Base-by-base conservation (phyloP, 1,140 invertebrate species). In the Apis dorsata region DNA sequence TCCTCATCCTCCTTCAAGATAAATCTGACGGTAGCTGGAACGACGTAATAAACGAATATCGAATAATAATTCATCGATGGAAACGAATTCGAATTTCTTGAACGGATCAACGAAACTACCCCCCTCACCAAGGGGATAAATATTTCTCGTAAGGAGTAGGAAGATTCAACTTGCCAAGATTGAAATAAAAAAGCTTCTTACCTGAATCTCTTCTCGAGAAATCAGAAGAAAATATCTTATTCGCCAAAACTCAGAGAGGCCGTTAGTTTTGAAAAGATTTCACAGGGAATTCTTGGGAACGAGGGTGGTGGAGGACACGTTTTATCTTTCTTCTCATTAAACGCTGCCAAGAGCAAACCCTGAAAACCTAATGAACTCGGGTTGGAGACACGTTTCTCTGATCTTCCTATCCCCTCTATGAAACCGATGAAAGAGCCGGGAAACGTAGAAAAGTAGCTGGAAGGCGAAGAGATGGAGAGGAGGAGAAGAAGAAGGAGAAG, bases 401-500 rank as follows among this genome's bases (percentile, higher is more conserved):
- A 60, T 65, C 79, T 66, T 65, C 62, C 71, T 28, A 21, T 24
- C 53, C 34, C 19, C 55, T 7, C 34, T 3, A 4, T 28, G 74
- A 53, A 69, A 69, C 53, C 57, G n/a, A 21, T 44, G 72, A 81
- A 81, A 77, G 73, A 76, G 62, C 68, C 28, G 8, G 24, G 21
- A n/a, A 62, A 66, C 65, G 59, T 51, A 28, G 21, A 68, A 60
- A 76, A 65, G 72, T 34, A 74, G 79, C n/a, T 15, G 68, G 77
- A 69, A 79, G 77, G 62, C 60, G 66, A 57, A 68, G 65, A 85
- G 77, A 68, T 68, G 78, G 74, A 76, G 34, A 68, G 81, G 74
- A 57, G 79, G 71, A 81, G 85, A 77, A 66, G 85, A 85, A 69
- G 78, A 28, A 28, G 62, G 53, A 55, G 71, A 63, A 79, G 44